Percentiles rank a stretch among this genome's conserved stretches.
Evolutionary conservation across 2,113 vertebrate genomes (phyloP).

Genomic region (Epinephelus cyanopodus): DNA sequence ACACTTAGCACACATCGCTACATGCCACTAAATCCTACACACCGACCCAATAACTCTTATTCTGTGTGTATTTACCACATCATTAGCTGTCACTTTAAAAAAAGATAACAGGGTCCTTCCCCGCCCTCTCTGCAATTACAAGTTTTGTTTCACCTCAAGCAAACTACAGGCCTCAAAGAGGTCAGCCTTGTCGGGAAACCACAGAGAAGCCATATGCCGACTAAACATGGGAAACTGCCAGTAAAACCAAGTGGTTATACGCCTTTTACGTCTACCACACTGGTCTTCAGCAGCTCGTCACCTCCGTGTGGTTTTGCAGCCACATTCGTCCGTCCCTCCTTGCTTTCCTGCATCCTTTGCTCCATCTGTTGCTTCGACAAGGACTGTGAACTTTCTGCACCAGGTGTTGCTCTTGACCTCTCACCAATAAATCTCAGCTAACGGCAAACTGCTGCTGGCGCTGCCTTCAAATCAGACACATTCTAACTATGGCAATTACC

Average conservation of each 20-base stretch:
- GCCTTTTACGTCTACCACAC: slow-evolving; percentile 1
- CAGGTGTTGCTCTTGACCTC: slow-evolving; percentile 70
- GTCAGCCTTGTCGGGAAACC: slow-evolving; percentile 20
- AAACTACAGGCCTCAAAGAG: background rate
- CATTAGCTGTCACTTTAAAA: slow-evolving; percentile 6
- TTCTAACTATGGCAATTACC: slow-evolving; percentile 58
- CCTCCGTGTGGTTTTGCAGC: slow-evolving; percentile 12
- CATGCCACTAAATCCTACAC: too few relatives aligned
- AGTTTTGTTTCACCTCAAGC: slow-evolving; percentile 2
- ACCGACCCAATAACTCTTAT: background rate
- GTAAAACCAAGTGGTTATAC: slow-evolving; percentile 32
- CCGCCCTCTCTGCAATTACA: background rate
- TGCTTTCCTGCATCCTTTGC: slow-evolving; percentile 28
- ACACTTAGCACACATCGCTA: too few relatives aligned
- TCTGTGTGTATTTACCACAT: background rate
- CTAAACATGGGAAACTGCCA: slow-evolving; percentile 49
- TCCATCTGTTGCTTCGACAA: slow-evolving; percentile 52
- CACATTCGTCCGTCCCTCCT: background rate
- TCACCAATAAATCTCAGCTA: slow-evolving; percentile 63
- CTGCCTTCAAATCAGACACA: slow-evolving; percentile 56
- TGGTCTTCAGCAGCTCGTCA: slow-evolving; percentile 17
- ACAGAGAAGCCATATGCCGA: slow-evolving; percentile 5
- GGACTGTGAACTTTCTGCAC: slow-evolving; percentile 49
- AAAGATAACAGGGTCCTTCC: background rate
- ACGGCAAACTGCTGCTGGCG: slow-evolving; percentile 37